Conservation (phyloP, 2,113 vertebrate species). For the Crotophaga sulcirostris region DNA sequence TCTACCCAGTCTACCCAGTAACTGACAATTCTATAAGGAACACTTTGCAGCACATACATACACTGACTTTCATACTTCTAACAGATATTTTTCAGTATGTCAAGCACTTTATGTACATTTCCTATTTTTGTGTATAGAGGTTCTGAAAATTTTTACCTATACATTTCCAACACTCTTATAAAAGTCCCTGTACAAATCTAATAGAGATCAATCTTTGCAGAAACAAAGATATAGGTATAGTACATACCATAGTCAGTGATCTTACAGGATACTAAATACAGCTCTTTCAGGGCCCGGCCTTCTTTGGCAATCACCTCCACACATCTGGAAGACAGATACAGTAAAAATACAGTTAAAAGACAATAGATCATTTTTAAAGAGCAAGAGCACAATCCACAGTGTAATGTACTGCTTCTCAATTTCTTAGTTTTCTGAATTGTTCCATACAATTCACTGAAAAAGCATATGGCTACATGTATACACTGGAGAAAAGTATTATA, state of each 20-base stretch:
- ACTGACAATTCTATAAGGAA: background rate
- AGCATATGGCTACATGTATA: background rate
- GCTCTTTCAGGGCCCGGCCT: slow-evolving; percentile 92
- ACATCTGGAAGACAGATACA: slow-evolving; percentile 85
- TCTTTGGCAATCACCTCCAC: slow-evolving; percentile 99
- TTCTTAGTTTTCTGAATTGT: slow-evolving; percentile 3
- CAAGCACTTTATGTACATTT: background rate
- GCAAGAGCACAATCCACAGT: background rate
- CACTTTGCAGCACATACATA: background rate
- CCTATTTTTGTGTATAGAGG: background rate
- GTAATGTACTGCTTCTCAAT: background rate
- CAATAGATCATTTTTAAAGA: background rate
- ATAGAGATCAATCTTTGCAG: background rate
- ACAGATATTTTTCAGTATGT: background rate
- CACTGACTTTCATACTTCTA: background rate
- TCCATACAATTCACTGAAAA: background rate
- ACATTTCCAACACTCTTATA: background rate
- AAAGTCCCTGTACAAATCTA: background rate
- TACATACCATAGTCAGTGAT: slow-evolving; percentile 97
- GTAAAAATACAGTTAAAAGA: slow-evolving; percentile 22
- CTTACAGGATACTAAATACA: slow-evolving; percentile 98
- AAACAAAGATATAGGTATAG: background rate
- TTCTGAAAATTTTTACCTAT: background rate
- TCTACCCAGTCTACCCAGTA: background rate
- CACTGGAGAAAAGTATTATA: background rate